Evolutionary conservation across 2,888 invertebrate species (phyloP).

Genomic region (Sthenelais limicola): DNA sequence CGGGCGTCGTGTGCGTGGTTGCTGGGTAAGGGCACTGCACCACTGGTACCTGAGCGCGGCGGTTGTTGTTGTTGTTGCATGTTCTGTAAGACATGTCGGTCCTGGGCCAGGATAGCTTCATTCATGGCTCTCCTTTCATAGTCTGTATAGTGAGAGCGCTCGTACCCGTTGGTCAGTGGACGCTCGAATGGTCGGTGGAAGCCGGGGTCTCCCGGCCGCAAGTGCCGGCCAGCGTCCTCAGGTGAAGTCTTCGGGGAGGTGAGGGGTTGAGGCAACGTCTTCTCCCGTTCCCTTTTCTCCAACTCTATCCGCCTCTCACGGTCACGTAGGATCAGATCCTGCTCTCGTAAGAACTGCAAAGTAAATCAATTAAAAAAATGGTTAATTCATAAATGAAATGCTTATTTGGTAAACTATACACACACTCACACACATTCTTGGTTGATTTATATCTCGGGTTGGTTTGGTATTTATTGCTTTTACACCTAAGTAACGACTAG

Average conservation of each 20-base stretch:
- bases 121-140: constrained; percentile 38
- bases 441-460: too few species aligned
- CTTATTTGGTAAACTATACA: too few species aligned
- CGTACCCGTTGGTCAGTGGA: constrained; percentile 41
- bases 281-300: constrained; percentile 38
- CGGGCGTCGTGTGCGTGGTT: not conserved
- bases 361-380: too few species aligned
- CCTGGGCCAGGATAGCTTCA: constrained; percentile 42
- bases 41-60: not conserved
- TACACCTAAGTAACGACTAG: too few species aligned
- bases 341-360: constrained; percentile 39
- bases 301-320: constrained; percentile 26
- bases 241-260: constrained; percentile 6
- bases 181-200: constrained; percentile 43
- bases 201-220: not conserved
- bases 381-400: too few species aligned
- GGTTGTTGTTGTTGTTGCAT: too few species aligned
- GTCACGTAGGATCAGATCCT: constrained; percentile 17
- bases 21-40: not conserved
- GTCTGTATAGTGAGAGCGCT: constrained; percentile 29
- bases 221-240: constrained; percentile 26
- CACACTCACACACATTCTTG: too few species aligned
- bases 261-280: not conserved
- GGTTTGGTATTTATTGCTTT: too few species aligned
- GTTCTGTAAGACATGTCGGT: constrained; percentile 34